These are phyloP conservation scores for Xyrauchen texanus DNA, from an alignment of 2,113 vertebrate species.

Conservation along the genomic window DNA sequence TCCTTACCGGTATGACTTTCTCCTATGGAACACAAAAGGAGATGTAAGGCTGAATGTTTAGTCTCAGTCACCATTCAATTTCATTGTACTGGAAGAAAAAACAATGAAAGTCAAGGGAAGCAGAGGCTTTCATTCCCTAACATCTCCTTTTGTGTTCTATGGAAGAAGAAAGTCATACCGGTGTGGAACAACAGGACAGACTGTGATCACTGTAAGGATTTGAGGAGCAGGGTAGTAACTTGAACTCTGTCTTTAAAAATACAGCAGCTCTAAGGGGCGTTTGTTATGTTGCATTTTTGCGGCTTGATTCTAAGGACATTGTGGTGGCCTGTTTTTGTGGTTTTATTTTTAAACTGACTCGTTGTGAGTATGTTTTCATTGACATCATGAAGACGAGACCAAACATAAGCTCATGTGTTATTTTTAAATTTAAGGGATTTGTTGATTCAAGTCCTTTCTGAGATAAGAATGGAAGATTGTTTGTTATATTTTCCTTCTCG, in stretches of 20 bases:
- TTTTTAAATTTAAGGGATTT: constrained; percentile 15
- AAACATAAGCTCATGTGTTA: constrained; percentile 14
- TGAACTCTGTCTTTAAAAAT: background rate
- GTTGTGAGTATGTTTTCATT: constrained; percentile 13
- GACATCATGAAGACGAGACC: constrained; percentile 17
- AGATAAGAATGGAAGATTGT: background rate
- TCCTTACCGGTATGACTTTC: too few relatives aligned
- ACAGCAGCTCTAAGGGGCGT: background rate
- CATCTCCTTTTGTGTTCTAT: too few relatives aligned
- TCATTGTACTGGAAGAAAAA: too few relatives aligned
- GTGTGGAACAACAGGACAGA: background rate
- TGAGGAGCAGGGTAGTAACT: background rate
- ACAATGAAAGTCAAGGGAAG: too few relatives aligned
- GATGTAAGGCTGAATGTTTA: too few relatives aligned
- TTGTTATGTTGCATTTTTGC: constrained; percentile 32
- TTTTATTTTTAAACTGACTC: constrained; percentile 15
- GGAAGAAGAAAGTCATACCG: too few relatives aligned
- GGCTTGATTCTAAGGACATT: constrained; percentile 14
- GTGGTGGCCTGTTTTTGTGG: constrained; percentile 35
- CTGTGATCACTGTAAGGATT: background rate
- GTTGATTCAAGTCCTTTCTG: background rate
- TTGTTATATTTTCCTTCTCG: background rate
- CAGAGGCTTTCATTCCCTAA: too few relatives aligned
- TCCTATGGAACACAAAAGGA: too few relatives aligned
- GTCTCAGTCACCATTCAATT: too few relatives aligned